Conservation (phyloP, 2,113 vertebrate species). For the Eclectus roratus region DNA sequence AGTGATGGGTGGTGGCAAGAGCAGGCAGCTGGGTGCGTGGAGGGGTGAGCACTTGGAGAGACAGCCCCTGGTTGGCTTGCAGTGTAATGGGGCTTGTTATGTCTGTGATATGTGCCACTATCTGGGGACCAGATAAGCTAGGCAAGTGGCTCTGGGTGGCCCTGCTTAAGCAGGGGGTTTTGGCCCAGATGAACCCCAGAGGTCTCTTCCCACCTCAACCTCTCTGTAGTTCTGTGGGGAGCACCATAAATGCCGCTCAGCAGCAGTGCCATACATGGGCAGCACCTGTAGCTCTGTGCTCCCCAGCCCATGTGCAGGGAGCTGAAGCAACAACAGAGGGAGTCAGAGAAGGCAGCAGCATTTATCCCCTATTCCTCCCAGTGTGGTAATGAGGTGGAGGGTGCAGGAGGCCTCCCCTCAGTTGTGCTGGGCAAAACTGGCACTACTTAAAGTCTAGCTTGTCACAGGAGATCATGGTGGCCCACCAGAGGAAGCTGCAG, state of each 20-base stretch:
- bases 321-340: neutral
- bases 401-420: fast-evolving
- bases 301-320: fast-evolving
- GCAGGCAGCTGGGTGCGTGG: neutral
- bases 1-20: neutral
- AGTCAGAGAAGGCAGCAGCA: neutral
- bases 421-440: neutral
- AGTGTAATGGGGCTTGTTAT: neutral
- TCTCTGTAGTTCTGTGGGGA: neutral
- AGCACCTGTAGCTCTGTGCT: neutral
- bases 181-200: neutral
- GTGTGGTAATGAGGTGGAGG: too few relatives aligned
- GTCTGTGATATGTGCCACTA: neutral
- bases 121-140: neutral
- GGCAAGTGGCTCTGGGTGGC: neutral
- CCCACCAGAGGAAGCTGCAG: neutral
- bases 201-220: neutral
- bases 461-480: neutral
- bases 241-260: neutral
- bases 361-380: neutral
- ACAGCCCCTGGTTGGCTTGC: fast-evolving
- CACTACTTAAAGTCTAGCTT: neutral
- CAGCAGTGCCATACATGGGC: fast-evolving
- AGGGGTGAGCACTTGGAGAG: neutral
- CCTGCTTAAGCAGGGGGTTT: neutral